These are phyloP conservation scores for Tribolium freemani DNA, from an alignment of 2,888 invertebrate species.

Conservation along the genomic window DNA sequence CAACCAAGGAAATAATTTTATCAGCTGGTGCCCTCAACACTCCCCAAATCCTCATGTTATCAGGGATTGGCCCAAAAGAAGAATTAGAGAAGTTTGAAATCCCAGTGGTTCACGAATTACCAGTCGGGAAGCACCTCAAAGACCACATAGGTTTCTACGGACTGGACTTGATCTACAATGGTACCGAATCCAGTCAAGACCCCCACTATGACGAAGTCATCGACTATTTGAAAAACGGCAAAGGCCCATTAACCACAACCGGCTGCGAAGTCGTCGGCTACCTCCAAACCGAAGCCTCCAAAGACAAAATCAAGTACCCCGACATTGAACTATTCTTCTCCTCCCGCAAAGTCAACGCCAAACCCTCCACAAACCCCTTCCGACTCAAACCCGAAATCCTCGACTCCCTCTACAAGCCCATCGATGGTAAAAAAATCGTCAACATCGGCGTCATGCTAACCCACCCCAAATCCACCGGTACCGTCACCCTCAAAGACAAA, in stretches of 20 bases:
- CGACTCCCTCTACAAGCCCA: slow-evolving; percentile 70
- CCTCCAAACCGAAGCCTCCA: slow-evolving; percentile 61
- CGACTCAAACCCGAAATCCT: slow-evolving; percentile 64
- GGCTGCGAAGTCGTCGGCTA: slow-evolving; percentile 58
- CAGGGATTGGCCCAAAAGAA: slow-evolving; percentile 58
- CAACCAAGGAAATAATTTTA: slow-evolving; percentile 79
- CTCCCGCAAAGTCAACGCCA: slow-evolving; percentile 76
- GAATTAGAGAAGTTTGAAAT: slow-evolving; percentile 74
- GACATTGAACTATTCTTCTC: slow-evolving; percentile 60
- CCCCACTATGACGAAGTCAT: slow-evolving; percentile 47
- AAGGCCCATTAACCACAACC: slow-evolving; percentile 58
- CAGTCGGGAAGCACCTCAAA: slow-evolving; percentile 79
- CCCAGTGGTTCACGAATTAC: slow-evolving; percentile 70
- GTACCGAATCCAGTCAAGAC: slow-evolving; percentile 40
- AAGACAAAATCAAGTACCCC: slow-evolving; percentile 57
- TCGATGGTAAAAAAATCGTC: slow-evolving; percentile 68
- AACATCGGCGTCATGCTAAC: slow-evolving; percentile 78
- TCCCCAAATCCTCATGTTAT: slow-evolving; percentile 83
- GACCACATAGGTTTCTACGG: slow-evolving; percentile 80
- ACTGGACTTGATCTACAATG: slow-evolving; percentile 69
- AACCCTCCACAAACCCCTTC: slow-evolving; percentile 45
- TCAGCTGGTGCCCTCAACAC: slow-evolving; percentile 82
- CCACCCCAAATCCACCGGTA: slow-evolving; percentile 81
- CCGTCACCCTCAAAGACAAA: slow-evolving; percentile 76
- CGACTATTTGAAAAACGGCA: slow-evolving; percentile 62